Evolutionary conservation across 2,888 invertebrate species (phyloP).

Genomic region (Tridacna crocea): DNA sequence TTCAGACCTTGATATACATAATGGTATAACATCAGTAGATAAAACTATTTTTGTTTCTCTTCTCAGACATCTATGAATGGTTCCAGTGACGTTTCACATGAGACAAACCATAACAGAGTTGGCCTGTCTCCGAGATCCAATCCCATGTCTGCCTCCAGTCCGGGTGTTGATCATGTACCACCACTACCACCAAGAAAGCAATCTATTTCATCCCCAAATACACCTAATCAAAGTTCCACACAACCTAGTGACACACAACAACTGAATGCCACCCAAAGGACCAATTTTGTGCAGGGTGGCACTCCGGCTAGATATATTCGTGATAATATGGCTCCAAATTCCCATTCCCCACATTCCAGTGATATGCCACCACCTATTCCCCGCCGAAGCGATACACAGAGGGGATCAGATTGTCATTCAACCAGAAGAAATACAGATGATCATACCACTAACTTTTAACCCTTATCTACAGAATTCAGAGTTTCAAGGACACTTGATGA

Average conservation of each 20-base stretch:
- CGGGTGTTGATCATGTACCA: conserved; percentile 13
- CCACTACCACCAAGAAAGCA: conserved; percentile 18
- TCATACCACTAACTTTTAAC: conserved; percentile 1
- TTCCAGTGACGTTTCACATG: background rate
- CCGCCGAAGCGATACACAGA: conserved; percentile 5
- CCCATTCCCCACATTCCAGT: background rate
- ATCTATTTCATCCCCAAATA: background rate
- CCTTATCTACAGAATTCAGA: no score
- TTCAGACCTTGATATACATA: no score
- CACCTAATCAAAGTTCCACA: background rate
- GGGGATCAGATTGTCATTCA: background rate
- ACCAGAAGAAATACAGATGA: conserved; percentile 2
- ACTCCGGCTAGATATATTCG: background rate
- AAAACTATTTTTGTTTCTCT: no score
- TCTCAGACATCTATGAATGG: conserved; percentile 15
- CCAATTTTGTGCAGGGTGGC: background rate
- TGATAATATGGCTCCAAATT: background rate
- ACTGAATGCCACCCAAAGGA: background rate
- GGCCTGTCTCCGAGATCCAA: background rate
- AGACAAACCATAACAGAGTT: background rate
- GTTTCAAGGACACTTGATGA: no score
- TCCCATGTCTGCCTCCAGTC: background rate
- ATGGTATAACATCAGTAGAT: no score
- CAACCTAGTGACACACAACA: background rate
- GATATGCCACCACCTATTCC: conserved; percentile 16